These are phyloP conservation scores for Squalus acanthias DNA, from an alignment of 2,797 vertebrate species.

Conservation along the genomic window DNA sequence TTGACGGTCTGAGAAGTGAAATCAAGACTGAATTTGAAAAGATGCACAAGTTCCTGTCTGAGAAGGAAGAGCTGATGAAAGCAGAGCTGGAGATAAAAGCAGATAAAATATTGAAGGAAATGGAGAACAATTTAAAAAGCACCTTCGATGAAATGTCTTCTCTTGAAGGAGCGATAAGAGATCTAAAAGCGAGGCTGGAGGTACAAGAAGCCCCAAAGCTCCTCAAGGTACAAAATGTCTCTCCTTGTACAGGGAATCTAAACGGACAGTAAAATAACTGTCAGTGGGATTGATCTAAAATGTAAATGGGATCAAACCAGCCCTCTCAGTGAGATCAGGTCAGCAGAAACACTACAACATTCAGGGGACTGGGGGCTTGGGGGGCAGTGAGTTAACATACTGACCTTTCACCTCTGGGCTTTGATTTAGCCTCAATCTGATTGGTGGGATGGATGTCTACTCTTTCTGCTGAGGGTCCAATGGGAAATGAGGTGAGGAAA, in stretches of 20 bases:
- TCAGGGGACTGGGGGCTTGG: no score
- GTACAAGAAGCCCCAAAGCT: not conserved
- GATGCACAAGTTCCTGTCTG: not conserved
- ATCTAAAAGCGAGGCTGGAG: not conserved
- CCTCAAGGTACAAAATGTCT: not conserved
- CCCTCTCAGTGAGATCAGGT: no score
- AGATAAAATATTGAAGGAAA: not conserved
- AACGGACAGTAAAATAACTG: no score
- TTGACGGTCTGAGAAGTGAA: not conserved
- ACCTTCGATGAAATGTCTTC: not conserved
- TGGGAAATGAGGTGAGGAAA: not conserved
- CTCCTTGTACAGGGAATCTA: not conserved
- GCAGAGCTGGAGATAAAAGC: not conserved
- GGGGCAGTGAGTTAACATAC: no score
- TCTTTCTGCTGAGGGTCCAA: not conserved
- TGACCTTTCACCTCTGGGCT: not conserved
- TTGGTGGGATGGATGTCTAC: no score
- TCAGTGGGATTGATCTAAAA: not conserved
- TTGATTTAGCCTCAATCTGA: not conserved
- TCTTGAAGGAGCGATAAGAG: not conserved
- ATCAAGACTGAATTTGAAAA: not conserved
- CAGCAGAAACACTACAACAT: not conserved
- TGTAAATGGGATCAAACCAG: no score
- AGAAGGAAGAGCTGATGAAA: not conserved
- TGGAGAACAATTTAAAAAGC: not conserved